Percentiles rank a stretch among this genome's conserved stretches.
Evolutionary conservation across 2,797 vertebrate species (phyloP).

Genomic region (Nannoperca obscura): DNA sequence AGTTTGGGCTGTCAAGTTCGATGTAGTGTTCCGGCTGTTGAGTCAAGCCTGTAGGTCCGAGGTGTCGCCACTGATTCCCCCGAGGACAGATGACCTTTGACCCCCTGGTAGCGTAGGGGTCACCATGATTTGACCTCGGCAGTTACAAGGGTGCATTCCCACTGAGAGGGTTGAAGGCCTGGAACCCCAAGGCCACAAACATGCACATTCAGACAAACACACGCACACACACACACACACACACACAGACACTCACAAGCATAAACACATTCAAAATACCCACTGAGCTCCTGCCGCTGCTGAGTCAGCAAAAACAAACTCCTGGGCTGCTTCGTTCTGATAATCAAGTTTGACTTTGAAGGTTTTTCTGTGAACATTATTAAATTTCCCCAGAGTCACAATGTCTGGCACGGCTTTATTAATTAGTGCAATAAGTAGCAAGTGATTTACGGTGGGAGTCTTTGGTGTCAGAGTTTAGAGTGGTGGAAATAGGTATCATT

Average conservation of each 20-base stretch:
- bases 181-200: constrained; percentile 56
- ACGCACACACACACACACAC: constrained; percentile 7
- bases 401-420: constrained; percentile 80
- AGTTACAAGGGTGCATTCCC: constrained; percentile 77
- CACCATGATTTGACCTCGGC: constrained; percentile 72
- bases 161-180: constrained; percentile 60
- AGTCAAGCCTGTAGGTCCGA: constrained; percentile 68
- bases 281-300: constrained; percentile 12
- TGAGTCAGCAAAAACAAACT: constrained; percentile 61
- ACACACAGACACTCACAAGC: constrained; percentile 12
- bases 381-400: constrained; percentile 71
- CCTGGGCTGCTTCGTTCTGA: constrained; percentile 49
- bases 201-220: constrained; percentile 43
- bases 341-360: constrained; percentile 76
- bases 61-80: constrained; percentile 74
- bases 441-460: constrained; percentile 81
- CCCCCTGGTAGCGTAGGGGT: constrained; percentile 71
- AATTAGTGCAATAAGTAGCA: constrained; percentile 74
- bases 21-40: constrained; percentile 51
- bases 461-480: constrained; percentile 82
- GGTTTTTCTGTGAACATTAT: constrained; percentile 65
- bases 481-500: constrained; percentile 82
- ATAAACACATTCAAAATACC: constrained; percentile 51
- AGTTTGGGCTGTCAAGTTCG: constrained; percentile 60
- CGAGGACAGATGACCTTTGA: constrained; percentile 59